Percentiles rank a stretch among this genome's conserved stretches.
These are phyloP conservation scores for Corynorhinus townsendii DNA, from an alignment of 2,113 vertebrate species.

Conservation along the genomic window DNA sequence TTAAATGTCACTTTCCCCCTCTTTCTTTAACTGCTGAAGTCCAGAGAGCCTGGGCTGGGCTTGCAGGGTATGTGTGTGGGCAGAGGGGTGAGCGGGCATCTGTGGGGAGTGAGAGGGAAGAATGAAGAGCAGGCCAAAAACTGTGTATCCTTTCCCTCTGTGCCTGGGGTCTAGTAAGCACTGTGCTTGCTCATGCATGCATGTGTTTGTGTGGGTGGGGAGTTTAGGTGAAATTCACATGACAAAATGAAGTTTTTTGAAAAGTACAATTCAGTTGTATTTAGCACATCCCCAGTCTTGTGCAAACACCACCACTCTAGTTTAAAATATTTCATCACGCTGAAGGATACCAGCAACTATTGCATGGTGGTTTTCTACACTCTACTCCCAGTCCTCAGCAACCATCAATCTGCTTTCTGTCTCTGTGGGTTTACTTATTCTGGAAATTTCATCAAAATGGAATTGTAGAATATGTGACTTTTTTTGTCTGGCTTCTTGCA, in stretches of 20 bases:
- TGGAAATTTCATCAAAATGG: constrained; percentile 1
- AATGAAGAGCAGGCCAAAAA: neutral
- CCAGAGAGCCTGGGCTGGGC: neutral
- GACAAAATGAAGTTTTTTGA: constrained; percentile 26
- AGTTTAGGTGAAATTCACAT: neutral
- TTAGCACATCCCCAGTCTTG: neutral
- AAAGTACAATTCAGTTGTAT: neutral
- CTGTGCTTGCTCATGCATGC: neutral
- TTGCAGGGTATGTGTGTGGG: neutral
- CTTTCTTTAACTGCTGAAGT: rapidly evolving
- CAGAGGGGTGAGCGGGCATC: neutral
- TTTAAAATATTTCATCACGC: neutral
- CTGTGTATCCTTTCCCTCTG: neutral
- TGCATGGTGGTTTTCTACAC: neutral
- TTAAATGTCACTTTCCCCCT: constrained; percentile 58
- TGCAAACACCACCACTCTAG: neutral
- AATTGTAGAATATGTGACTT: neutral
- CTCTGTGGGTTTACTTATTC: neutral
- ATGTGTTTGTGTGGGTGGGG: neutral
- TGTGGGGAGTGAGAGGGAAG: neutral
- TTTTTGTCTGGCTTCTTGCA: neutral
- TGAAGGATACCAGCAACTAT: neutral
- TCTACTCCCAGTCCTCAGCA: neutral
- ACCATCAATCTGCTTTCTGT: neutral
- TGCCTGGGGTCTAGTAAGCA: neutral